phyloP scores from a whole-genome alignment of 2,113 vertebrate genomes.

The Gymnocephalus cernua region DNA sequence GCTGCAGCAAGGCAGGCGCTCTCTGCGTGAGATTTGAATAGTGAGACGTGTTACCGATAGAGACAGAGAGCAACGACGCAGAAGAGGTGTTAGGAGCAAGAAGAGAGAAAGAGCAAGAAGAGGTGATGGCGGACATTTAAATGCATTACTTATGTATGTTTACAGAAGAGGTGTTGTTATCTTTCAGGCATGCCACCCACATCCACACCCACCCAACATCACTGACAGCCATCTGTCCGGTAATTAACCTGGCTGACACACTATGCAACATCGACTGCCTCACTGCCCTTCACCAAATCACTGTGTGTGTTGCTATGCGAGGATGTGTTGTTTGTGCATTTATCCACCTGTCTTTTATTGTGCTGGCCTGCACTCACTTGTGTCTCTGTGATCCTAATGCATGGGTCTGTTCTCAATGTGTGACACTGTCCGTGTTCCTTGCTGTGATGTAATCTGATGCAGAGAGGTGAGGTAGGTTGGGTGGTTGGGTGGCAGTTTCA shows the following conservation, averaged over 20 bases:
- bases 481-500: constrained; percentile 49
- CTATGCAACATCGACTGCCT: constrained; percentile 41
- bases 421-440: constrained; percentile 22
- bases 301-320: background rate
- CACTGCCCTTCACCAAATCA: constrained; percentile 32
- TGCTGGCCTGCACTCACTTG: constrained; percentile 24
- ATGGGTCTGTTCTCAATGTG: constrained; percentile 23
- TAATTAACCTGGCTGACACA: constrained; percentile 90
- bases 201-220: constrained; percentile 48
- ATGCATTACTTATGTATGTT: constrained; percentile 42
- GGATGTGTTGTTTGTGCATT: constrained; percentile 8
- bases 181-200: constrained; percentile 69
- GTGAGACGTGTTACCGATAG: constrained; percentile 68
- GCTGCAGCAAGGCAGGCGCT: constrained; percentile 62
- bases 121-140: constrained; percentile 29
- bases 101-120: constrained; percentile 43
- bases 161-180: constrained; percentile 62
- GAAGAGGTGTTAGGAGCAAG: constrained; percentile 51
- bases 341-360: constrained; percentile 45
- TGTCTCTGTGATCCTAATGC: constrained; percentile 31
- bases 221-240: constrained; percentile 87
- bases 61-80: constrained; percentile 48
- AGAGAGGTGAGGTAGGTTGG: constrained; percentile 24
- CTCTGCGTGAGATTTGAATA: constrained; percentile 67
- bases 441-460: constrained; percentile 42